Percentiles rank a stretch among this genome's conserved stretches.
These are phyloP conservation scores for Alexandromys fortis DNA, from an alignment of 2,113 vertebrate genomes.

Conservation along the genomic window DNA sequence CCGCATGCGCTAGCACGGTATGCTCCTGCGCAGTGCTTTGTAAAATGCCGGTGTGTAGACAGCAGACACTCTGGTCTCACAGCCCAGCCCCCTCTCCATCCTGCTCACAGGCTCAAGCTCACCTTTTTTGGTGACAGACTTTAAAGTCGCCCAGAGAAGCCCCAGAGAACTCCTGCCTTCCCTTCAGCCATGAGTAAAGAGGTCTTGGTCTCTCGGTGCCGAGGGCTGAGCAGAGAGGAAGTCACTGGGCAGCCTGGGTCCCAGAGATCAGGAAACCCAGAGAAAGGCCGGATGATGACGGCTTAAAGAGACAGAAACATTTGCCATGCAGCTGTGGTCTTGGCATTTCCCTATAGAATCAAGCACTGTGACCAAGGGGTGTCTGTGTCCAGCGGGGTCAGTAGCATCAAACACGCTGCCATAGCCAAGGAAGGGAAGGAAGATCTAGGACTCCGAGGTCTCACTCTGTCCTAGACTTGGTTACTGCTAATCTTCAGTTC, in stretches of 20 bases:
- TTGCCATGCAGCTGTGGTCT: neutral
- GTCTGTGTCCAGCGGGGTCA: neutral
- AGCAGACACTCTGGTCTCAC: neutral
- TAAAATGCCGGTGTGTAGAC: neutral
- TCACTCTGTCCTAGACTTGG: neutral
- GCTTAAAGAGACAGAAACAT: slow-evolving; percentile 56
- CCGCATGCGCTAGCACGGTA: fast-evolving
- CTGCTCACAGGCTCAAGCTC: neutral
- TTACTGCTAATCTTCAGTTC: neutral
- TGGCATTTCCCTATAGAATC: neutral
- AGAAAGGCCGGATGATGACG: neutral
- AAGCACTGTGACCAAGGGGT: neutral
- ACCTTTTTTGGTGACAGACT: slow-evolving; percentile 15
- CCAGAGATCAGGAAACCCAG: neutral
- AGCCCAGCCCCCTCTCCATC: neutral
- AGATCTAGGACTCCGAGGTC: neutral
- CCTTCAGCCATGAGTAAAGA: neutral
- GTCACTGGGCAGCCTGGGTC: neutral
- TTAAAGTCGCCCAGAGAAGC: neutral
- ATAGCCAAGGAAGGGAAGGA: neutral
- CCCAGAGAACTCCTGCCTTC: neutral
- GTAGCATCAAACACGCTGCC: neutral
- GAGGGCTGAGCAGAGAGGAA: neutral
- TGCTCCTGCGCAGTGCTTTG: neutral
- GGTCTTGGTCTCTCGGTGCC: too few relatives aligned